phyloP scores from a whole-genome alignment of 2,113 vertebrate genomes.

The Dunckerocampus dactyliophorus region DNA sequence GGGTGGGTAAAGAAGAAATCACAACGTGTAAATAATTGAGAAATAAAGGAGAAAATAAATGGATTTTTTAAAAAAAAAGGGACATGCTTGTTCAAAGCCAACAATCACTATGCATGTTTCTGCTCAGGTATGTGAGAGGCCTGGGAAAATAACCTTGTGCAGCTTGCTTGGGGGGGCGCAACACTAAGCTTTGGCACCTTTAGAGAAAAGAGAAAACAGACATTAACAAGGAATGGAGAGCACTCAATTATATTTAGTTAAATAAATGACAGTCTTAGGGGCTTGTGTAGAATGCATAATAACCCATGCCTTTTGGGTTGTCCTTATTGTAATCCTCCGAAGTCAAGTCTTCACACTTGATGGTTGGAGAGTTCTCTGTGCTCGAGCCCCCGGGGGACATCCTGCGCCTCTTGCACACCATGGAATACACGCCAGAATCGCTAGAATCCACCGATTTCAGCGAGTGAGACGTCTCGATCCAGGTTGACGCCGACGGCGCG shows the following conservation, averaged over 20 bases:
- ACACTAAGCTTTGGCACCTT: conserved; percentile 94
- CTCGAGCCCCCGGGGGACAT: conserved; percentile 92
- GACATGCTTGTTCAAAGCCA: conserved; percentile 66
- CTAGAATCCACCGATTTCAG: conserved; percentile 93
- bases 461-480: conserved; percentile 90
- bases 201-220: conserved; percentile 73
- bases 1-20: conserved; percentile 9
- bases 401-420: conserved; percentile 90
- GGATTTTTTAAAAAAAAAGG: conserved; percentile 48
- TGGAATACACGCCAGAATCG: conserved; percentile 88
- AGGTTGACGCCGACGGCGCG: conserved; percentile 69
- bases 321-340: conserved; percentile 93
- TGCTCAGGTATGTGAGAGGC: conserved; percentile 63
- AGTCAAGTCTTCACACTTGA: conserved; percentile 96
- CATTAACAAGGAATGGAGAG: conserved; percentile 63
- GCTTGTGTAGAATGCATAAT: conserved; percentile 95
- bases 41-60: conserved; percentile 57
- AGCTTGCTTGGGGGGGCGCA: conserved; percentile 68
- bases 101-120: conserved; percentile 64
- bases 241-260: conserved; percentile 58
- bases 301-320: conserved; percentile 94
- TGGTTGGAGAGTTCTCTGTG: conserved; percentile 92
- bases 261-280: conserved; percentile 81
- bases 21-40: conserved; percentile 42
- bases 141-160: conserved; percentile 66